These are phyloP conservation scores for Melanostoma scalare DNA, from an alignment of 2,888 invertebrate species.

Conservation along the genomic window DNA sequence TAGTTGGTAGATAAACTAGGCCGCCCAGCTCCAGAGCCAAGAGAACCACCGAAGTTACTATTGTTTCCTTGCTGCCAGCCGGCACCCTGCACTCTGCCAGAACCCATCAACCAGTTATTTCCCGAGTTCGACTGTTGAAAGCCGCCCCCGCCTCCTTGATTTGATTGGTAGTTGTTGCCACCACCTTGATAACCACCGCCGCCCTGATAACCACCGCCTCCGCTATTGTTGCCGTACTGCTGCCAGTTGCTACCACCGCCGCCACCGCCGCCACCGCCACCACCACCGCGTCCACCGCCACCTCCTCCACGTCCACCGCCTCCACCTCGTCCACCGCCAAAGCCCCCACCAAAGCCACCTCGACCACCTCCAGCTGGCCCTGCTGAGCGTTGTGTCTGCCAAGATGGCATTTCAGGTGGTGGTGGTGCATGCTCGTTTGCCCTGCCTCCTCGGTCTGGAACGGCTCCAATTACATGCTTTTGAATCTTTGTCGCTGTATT, in stretches of 20 bases:
- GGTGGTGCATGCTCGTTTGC: conserved; percentile 95
- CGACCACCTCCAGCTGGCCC: conserved; percentile 83
- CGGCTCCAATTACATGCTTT: conserved; percentile 93
- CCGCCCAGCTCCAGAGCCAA: conserved; percentile 71
- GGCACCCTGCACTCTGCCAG: conserved; percentile 80
- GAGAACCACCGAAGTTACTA: conserved; percentile 45
- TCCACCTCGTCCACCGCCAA: conserved; percentile 76
- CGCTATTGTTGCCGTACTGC: conserved; percentile 62
- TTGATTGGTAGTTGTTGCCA: conserved; percentile 28
- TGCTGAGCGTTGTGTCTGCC: conserved; percentile 88
- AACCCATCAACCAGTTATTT: conserved; percentile 77
- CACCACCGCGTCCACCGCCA: conserved; percentile 75
- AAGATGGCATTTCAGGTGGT: conserved; percentile 98
- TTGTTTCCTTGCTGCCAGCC: conserved; percentile 78
- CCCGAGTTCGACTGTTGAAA: conserved; percentile 44
- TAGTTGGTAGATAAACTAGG: conserved; percentile 57
- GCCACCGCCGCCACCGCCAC: conserved; percentile 74
- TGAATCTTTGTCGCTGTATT: conserved; percentile 93
- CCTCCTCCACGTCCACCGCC: conserved; percentile 79
- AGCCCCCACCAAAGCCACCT: conserved; percentile 78
- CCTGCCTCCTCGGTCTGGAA: conserved; percentile 97
- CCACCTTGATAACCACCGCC: conserved; percentile 46
- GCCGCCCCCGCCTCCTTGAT: conserved; percentile 29
- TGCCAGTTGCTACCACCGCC: conserved; percentile 75
- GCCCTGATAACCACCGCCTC: conserved; percentile 48